Base-by-base conservation (phyloP, 1,140 invertebrate species). In the Hyphantria cunea region DNA sequence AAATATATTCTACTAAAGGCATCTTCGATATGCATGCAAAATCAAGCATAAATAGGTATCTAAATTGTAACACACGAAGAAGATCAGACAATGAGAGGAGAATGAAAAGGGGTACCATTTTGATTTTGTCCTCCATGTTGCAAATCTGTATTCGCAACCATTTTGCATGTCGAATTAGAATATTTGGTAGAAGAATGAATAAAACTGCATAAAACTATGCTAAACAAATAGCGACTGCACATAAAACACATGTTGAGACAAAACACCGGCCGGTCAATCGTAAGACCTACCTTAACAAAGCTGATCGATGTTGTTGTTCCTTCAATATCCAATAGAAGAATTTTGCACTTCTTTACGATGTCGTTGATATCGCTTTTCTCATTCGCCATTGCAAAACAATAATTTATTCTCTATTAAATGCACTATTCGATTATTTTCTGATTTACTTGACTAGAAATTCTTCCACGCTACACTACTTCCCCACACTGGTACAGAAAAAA, bases 261-360 rank as follows among this genome's bases (percentile, higher is more conserved):
- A 90, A 89, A 86, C 86, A 86, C 88, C 88, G 88, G 88, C 88
- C 88, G 88, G 88, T 77, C 73, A 85, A 83, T 79, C 76, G 71
- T 80, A 67, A 78, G 86, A 89, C 86, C 84, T 90, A 90, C 88
- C 88, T 90, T 90, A 87, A 90, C 88, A 88, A 91, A 91, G 84
- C 86, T 88, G 81, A 91, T 91, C 77, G 88, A 91, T 82, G 88
- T 91, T 84, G 88, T 91, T 78, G 86, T 91, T 66, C 88, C 88
- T 86, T 91, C 88, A 76, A 91, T 85, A 84, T 91, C 88, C 66
- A 91, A 74, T 63, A 91, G 78, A 61, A 91, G 78, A 78, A 91
- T 84, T 86, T 86, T 87, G 72, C 84, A 85, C 78, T 89, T 90
- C 78, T 85, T 89, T 17, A 86, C 82, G 71, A 89, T 84, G 48